Conservation (phyloP, 2,797 vertebrate species). For the Poecilia wingei region DNA sequence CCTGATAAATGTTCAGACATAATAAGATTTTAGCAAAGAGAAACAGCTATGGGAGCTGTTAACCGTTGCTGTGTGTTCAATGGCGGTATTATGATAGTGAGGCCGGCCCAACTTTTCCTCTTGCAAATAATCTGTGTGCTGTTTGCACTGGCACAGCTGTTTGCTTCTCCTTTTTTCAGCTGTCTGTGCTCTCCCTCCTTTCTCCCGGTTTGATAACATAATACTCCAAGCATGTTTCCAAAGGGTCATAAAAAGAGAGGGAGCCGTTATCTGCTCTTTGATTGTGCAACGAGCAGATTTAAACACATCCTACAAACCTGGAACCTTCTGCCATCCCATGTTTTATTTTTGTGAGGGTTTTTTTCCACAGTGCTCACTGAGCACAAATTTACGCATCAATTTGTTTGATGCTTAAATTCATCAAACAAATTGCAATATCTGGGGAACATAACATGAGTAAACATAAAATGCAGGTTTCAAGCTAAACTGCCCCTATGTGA, state of each 20-base stretch:
- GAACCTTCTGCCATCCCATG: slow-evolving; percentile 46
- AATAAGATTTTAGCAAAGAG: slow-evolving; percentile 35
- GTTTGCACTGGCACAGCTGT: slow-evolving; percentile 78
- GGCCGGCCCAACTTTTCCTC: slow-evolving; percentile 62
- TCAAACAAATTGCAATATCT: background rate
- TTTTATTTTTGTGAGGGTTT: background rate
- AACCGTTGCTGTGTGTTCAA: slow-evolving; percentile 52
- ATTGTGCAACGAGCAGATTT: slow-evolving; percentile 63
- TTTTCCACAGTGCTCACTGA: slow-evolving; percentile 9
- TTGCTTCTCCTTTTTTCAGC: slow-evolving; percentile 78
- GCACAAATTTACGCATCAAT: too few relatives aligned
- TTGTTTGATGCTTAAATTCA: background rate
- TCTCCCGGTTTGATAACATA: slow-evolving; percentile 74
- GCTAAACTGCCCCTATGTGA: background rate
- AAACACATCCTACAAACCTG: slow-evolving; percentile 54
- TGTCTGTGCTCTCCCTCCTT: slow-evolving; percentile 66
- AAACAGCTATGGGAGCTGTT: slow-evolving; percentile 44
- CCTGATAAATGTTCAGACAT: slow-evolving; percentile 22
- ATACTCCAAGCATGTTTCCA: slow-evolving; percentile 72
- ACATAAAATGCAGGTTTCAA: background rate
- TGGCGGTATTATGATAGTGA: slow-evolving; percentile 60
- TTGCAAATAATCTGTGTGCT: slow-evolving; percentile 70
- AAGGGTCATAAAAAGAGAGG: slow-evolving; percentile 66
- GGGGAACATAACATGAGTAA: background rate
- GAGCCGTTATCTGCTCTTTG: slow-evolving; percentile 67